These are phyloP conservation scores for Genyomyrus donnyi DNA, from an alignment of 2,113 vertebrate genomes.

Conservation along the genomic window DNA sequence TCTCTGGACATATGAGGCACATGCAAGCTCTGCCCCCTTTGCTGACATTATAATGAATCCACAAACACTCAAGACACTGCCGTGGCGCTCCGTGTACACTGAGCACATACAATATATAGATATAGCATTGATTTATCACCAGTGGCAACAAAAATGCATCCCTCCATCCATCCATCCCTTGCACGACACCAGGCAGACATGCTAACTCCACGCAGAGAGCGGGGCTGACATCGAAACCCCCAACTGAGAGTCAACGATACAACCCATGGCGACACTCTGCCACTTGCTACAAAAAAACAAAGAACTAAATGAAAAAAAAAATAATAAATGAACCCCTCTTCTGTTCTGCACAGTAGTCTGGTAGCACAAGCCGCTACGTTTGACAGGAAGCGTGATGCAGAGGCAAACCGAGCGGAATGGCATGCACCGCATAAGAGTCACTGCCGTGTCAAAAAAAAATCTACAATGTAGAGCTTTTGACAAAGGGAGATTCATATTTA, in stretches of 20 bases:
- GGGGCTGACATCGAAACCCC: neutral
- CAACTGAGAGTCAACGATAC: neutral
- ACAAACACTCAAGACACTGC: neutral
- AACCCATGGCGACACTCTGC: neutral
- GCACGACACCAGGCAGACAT: neutral
- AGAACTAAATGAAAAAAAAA: neutral
- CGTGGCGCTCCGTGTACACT: neutral
- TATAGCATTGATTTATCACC: neutral
- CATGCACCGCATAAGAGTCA: slow-evolving; percentile 47
- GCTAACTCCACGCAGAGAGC: neutral
- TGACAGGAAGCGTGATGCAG: slow-evolving; percentile 32
- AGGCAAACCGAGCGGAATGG: slow-evolving; percentile 54
- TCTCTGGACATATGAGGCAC: neutral
- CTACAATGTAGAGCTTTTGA: slow-evolving; percentile 21
- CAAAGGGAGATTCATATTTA: slow-evolving; percentile 11
- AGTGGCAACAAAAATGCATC: neutral
- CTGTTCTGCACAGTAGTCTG: slow-evolving; percentile 4
- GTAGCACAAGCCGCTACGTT: slow-evolving; percentile 33
- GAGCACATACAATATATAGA: neutral
- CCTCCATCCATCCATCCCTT: neutral
- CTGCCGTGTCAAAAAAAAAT: slow-evolving; percentile 50
- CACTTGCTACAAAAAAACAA: neutral
- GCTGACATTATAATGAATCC: neutral
- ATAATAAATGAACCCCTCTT: neutral
- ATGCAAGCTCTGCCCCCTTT: neutral